Evolutionary conservation across 2,113 vertebrate genomes (phyloP).

Genomic region (Engraulis encrasicolus): DNA sequence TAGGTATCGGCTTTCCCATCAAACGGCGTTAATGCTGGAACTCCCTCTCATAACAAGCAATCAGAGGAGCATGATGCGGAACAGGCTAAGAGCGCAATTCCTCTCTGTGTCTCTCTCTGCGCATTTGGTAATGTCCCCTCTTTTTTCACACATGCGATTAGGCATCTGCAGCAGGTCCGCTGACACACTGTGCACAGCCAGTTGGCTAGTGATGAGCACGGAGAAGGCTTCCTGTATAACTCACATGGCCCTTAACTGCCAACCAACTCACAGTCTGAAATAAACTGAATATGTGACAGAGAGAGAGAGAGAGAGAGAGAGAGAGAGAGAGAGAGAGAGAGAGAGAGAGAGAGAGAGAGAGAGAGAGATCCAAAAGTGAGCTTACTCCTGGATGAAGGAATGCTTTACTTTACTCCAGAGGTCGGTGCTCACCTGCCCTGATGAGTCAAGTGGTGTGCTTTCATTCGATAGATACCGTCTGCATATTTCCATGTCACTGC

Average conservation of each 20-base stretch:
- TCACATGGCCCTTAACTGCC: background rate
- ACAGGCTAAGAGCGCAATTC: background rate
- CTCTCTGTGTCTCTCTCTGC: background rate
- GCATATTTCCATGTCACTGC: conserved; percentile 6
- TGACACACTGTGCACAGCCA: background rate
- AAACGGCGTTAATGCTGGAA: background rate
- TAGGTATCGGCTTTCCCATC: background rate
- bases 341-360: background rate
- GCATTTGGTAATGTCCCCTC: background rate
- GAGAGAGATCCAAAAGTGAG: background rate
- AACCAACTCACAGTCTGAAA: background rate
- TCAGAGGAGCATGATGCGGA: background rate
- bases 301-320: background rate
- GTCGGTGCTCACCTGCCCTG: background rate
- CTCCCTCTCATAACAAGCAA: conserved; percentile 9
- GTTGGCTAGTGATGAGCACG: background rate
- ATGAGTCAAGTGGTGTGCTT: background rate
- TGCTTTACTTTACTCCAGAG: background rate
- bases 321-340: background rate
- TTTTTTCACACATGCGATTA: conserved; percentile 14
- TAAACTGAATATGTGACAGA: background rate
- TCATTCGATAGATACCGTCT: background rate
- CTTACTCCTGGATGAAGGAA: background rate
- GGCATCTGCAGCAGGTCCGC: no score
- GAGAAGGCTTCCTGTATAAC: background rate